Conservation (phyloP, 1,140 invertebrate genomes). For the Hylaeus volcanicus region DNA sequence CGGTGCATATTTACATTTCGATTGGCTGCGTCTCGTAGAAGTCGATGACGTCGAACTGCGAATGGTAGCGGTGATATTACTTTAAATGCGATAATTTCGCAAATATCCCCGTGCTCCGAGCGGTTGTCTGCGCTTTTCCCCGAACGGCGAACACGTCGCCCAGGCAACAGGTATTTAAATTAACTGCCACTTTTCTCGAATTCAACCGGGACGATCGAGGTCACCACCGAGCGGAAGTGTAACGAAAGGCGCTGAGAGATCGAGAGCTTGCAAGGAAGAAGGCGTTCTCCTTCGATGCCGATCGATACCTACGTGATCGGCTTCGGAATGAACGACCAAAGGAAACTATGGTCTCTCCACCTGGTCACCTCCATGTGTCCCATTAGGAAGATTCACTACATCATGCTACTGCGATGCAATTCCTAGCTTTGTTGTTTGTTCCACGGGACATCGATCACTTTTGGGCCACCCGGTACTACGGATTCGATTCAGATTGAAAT, state of each 20-base stretch:
- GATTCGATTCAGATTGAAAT: too few species aligned
- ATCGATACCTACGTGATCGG: slow-evolving; percentile 63
- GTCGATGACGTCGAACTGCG: neutral
- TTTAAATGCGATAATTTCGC: slow-evolving; percentile 21
- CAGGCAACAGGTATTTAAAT: slow-evolving; percentile 67
- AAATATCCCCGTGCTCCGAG: neutral
- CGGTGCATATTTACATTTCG: too few species aligned
- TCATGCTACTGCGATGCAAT: neutral
- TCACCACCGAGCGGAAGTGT: slow-evolving; percentile 10
- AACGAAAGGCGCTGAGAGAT: slow-evolving; percentile 26
- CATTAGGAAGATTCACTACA: neutral
- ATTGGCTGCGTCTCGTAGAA: too few species aligned
- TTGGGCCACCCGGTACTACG: too few species aligned
- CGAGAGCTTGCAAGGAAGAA: slow-evolving; percentile 2
- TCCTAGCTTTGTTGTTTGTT: too few species aligned
- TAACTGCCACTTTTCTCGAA: slow-evolving; percentile 51
- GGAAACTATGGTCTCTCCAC: slow-evolving; percentile 15
- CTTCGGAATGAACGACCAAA: slow-evolving; percentile 24
- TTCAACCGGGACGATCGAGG: slow-evolving; percentile 40
- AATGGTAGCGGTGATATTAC: neutral
- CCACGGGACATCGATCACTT: too few species aligned
- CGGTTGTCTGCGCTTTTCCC: neutral
- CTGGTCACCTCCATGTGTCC: neutral
- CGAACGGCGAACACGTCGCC: slow-evolving; percentile 17
- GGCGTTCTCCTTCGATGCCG: neutral